phyloP scores from a whole-genome alignment of 2,797 vertebrate species.

The Semaprochilodus insignis region DNA sequence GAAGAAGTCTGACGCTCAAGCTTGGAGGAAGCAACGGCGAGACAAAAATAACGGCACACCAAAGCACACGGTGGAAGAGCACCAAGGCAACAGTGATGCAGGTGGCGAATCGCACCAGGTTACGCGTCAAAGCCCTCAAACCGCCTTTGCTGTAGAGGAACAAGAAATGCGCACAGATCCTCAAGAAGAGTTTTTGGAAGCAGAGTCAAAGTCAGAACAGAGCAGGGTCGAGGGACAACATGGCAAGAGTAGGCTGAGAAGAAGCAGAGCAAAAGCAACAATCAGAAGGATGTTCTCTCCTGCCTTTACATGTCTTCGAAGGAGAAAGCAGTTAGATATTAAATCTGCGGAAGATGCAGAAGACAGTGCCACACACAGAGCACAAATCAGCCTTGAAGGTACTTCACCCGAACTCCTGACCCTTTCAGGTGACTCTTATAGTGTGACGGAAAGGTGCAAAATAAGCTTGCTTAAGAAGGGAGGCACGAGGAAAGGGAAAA shows the following conservation, averaged over 20 bases:
- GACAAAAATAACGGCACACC: constrained; percentile 31
- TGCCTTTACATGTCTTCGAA: constrained; percentile 79
- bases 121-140: constrained; percentile 33
- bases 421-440: constrained; percentile 12
- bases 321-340: constrained; percentile 66
- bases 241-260: constrained; percentile 46
- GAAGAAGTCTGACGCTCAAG: constrained; percentile 52
- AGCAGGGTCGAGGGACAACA: constrained; percentile 60
- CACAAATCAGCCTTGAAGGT: background rate
- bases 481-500: constrained; percentile 14
- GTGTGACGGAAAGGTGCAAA: background rate
- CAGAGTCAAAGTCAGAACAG: constrained; percentile 16
- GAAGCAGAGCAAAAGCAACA: constrained; percentile 49
- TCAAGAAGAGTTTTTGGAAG: constrained; percentile 50
- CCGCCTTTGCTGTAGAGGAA: background rate
- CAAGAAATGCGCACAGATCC: constrained; percentile 25
- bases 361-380: constrained; percentile 3
- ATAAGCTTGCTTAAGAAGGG: background rate
- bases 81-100: constrained; percentile 24
- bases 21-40: constrained; percentile 51
- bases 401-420: constrained; percentile 3
- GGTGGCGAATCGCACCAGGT: constrained; percentile 37
- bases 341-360: constrained; percentile 3
- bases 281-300: constrained; percentile 70
- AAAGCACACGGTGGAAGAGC: background rate